Conservation (phyloP, 2,888 invertebrate species). For the Philereme transversata region DNA sequence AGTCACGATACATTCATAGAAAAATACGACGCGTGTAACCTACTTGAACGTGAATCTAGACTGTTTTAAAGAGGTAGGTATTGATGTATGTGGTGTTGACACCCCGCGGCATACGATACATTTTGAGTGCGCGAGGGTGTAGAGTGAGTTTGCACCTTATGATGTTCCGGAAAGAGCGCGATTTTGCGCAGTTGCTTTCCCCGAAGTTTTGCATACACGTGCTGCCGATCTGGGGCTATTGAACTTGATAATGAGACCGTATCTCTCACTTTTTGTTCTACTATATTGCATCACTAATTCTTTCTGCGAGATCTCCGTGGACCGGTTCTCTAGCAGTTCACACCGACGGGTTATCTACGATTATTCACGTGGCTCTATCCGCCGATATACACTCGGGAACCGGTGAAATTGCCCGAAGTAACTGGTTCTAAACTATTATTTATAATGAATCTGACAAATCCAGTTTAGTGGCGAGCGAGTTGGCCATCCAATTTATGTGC, state of each 20-base stretch:
- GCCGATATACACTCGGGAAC: slow-evolving; percentile 24
- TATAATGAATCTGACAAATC: slow-evolving; percentile 51
- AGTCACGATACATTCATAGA: slow-evolving; percentile 44
- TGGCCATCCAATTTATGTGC: slow-evolving; percentile 64
- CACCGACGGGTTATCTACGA: slow-evolving; percentile 44
- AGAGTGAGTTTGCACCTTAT: slow-evolving; percentile 73
- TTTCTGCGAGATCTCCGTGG: slow-evolving; percentile 50
- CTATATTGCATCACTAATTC: slow-evolving; percentile 73
- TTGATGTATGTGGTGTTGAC: slow-evolving; percentile 67
- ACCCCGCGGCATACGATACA: slow-evolving; percentile 71
- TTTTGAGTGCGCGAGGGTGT: slow-evolving; percentile 55
- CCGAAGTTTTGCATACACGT: slow-evolving; percentile 80
- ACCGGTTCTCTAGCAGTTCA: slow-evolving; percentile 47
- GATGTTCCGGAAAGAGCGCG: slow-evolving; percentile 57
- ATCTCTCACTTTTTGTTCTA: slow-evolving; percentile 67
- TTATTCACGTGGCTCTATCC: slow-evolving; percentile 48
- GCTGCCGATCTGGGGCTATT: slow-evolving; percentile 78
- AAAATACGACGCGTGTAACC: slow-evolving; percentile 52
- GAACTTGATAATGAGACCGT: slow-evolving; percentile 82
- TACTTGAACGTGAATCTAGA: slow-evolving; percentile 61
- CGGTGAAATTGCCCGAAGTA: slow-evolving; percentile 31
- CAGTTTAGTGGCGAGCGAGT: slow-evolving; percentile 60
- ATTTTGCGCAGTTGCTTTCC: slow-evolving; percentile 66
- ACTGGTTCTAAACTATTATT: slow-evolving; percentile 41
- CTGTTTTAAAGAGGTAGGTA: slow-evolving; percentile 50